Evolutionary conservation across 2,113 vertebrate species (phyloP).

Genomic region (Pangasianodon hypophthalmus): DNA sequence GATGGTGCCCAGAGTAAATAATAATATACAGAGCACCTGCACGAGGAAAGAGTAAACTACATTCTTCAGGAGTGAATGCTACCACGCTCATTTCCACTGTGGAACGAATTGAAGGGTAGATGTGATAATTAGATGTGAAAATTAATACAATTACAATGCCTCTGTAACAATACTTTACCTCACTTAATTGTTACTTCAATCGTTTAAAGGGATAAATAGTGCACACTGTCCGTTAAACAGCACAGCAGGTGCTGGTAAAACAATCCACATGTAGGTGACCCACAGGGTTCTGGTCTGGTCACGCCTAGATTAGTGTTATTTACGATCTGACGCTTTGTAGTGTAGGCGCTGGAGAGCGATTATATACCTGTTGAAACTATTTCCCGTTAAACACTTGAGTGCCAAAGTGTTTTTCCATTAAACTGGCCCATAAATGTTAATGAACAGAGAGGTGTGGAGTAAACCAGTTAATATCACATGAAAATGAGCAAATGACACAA

Average conservation of each 20-base stretch:
- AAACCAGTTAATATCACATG: neutral
- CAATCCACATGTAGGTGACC: conserved; percentile 23
- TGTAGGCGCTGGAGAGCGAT: conserved; percentile 45
- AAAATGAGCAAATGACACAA: neutral
- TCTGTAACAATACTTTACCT: neutral
- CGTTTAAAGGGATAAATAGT: neutral
- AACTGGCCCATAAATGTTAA: conserved; percentile 34
- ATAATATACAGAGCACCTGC: conserved; percentile 31
- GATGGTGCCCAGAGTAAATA: neutral
- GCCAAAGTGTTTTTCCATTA: conserved; percentile 26
- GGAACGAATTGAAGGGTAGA: neutral
- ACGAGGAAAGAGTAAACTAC: neutral
- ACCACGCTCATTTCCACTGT: neutral
- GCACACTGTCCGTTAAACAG: neutral
- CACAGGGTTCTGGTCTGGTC: conserved; percentile 17
- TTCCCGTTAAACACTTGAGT: conserved; percentile 41
- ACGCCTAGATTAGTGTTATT: conserved; percentile 29
- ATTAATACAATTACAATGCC: neutral
- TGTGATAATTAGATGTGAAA: conserved; percentile 3
- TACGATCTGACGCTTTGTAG: conserved; percentile 14
- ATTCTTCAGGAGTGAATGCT: neutral
- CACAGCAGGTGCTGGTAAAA: conserved; percentile 22
- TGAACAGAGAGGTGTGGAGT: conserved; percentile 58
- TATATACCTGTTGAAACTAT: conserved; percentile 55
- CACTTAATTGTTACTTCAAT: neutral